Conservation (phyloP, 2,113 vertebrate species). For the Stercorarius parasiticus region DNA sequence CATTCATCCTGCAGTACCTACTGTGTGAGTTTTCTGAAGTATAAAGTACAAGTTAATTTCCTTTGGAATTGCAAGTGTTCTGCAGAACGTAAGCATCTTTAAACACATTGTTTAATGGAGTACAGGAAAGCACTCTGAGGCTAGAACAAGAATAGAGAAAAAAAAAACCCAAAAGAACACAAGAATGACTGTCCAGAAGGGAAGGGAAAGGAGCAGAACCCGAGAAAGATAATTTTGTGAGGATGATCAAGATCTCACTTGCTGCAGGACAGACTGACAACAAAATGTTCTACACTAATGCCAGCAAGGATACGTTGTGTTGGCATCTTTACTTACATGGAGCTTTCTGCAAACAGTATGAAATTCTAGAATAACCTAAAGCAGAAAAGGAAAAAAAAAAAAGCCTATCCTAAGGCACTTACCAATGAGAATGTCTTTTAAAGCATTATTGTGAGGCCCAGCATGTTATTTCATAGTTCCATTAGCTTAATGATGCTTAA, state of each 20-base stretch:
- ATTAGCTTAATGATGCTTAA: slow-evolving; percentile 42
- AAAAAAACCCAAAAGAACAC: not conserved
- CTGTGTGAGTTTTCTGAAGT: fast-evolving
- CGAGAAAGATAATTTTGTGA: not conserved
- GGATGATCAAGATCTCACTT: not conserved
- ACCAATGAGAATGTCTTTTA: not conserved
- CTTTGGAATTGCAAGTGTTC: not conserved
- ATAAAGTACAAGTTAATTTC: not conserved
- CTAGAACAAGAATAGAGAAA: not conserved
- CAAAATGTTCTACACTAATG: not conserved
- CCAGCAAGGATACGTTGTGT: not conserved
- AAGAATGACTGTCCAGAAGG: not conserved
- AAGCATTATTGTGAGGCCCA: not conserved
- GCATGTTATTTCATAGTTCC: slow-evolving; percentile 20
- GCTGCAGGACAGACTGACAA: not conserved
- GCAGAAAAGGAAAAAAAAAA: not conserved
- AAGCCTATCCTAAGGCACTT: not conserved
- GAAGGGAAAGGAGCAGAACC: not conserved
- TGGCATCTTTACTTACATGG: not conserved
- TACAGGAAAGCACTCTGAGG: not conserved
- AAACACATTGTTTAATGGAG: not conserved
- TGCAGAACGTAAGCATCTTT: fast-evolving
- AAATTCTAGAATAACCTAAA: not conserved
- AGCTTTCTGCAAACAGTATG: not conserved
- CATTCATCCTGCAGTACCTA: not conserved